These are phyloP conservation scores for Atta colombica DNA, from an alignment of 1,140 invertebrate species.

Conservation along the genomic window DNA sequence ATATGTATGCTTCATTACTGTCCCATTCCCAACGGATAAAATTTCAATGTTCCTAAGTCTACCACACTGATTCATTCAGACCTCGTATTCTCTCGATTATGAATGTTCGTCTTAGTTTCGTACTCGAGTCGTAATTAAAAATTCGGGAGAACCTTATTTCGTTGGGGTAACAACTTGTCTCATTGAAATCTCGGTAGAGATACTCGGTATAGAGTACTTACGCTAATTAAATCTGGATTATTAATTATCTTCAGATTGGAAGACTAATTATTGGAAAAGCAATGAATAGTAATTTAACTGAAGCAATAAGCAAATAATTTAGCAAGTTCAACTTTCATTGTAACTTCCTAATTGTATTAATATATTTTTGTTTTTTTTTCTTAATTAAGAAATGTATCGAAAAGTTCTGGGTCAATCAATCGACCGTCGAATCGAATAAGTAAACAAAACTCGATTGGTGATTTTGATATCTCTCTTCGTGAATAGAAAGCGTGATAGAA, in stretches of 20 bases:
- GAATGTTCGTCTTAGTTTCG: neutral
- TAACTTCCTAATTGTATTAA: neutral
- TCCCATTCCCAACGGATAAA: conserved; percentile 14
- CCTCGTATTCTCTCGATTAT: neutral
- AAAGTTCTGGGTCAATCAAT: neutral
- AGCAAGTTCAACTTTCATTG: neutral
- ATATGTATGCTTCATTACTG: conserved; percentile 64
- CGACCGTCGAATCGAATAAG: conserved; percentile 3
- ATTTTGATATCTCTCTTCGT: conserved; percentile 57
- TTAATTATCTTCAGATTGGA: neutral
- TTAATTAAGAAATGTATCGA: neutral
- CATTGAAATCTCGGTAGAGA: neutral
- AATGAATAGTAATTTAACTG: neutral
- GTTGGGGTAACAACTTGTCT: neutral
- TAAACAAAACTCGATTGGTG: conserved; percentile 38
- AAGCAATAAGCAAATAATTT: neutral
- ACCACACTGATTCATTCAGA: neutral
- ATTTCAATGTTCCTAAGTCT: conserved; percentile 3
- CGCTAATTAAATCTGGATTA: conserved; percentile 22
- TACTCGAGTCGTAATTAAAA: neutral
- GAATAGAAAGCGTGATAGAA: conserved; percentile 64
- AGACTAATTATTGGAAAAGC: neutral
- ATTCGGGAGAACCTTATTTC: neutral
- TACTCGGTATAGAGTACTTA: neutral
- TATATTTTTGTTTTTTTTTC: neutral